phyloP scores from a whole-genome alignment of 1,140 invertebrate genomes.

The Hycleus phaleratus region DNA sequence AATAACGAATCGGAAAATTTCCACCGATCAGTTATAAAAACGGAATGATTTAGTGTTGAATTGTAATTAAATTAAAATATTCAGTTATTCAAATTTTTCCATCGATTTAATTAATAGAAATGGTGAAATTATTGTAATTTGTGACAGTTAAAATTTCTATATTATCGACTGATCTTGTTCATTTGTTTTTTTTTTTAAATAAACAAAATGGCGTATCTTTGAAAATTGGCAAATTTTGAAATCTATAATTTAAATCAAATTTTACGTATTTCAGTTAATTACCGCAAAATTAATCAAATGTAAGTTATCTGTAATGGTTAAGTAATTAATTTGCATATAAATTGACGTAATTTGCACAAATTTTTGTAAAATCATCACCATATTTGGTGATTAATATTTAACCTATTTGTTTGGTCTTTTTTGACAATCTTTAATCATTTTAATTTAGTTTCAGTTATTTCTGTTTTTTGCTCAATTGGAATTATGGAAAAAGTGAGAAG shows the following conservation, averaged over 20 bases:
- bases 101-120: too few species aligned
- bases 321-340: neutral
- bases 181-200: constrained; percentile 1
- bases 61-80: too few species aligned
- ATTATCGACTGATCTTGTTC: neutral
- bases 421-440: neutral
- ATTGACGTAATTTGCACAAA: too few species aligned
- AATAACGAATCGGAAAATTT: too few species aligned
- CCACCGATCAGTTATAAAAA: too few species aligned
- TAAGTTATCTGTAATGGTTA: neutral
- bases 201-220: constrained; percentile 22
- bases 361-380: constrained; percentile 3
- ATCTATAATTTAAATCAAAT: constrained; percentile 16
- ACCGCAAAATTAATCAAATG: constrained; percentile 1
- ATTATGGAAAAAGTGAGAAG: neutral
- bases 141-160: constrained; percentile 4
- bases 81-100: too few species aligned
- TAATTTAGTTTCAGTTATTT: constrained; percentile 5
- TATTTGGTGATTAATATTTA: constrained; percentile 4
- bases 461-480: constrained; percentile 2
- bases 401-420: constrained; percentile 6
- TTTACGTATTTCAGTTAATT: constrained; percentile 8
- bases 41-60: too few species aligned
- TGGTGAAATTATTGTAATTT: neutral
- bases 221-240: constrained; percentile 20